Evolutionary conservation across 2,888 invertebrate species (phyloP).

Genomic region (Tetanocera ferruginea): DNA sequence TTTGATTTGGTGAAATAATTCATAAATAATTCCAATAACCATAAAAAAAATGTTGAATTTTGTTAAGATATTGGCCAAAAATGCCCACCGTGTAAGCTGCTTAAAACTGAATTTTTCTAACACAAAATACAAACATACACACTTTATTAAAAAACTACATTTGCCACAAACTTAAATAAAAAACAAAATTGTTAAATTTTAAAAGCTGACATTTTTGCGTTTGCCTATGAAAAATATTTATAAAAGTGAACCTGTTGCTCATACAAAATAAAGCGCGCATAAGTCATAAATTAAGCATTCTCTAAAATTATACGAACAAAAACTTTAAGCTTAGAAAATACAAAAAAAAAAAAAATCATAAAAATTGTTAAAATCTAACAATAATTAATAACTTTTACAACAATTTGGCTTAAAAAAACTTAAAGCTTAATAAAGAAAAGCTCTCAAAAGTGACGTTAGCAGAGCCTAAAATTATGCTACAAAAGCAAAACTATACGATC

Average conservation of each 20-base stretch:
- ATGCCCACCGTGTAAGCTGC: constrained; percentile 17
- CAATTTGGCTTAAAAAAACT: constrained; percentile 38
- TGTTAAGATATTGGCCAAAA: not conserved
- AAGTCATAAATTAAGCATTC: constrained; percentile 10
- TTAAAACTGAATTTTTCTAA: not conserved
- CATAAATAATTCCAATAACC: too few species aligned
- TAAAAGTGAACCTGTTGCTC: too few species aligned
- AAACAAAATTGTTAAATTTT: not conserved
- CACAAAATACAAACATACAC: not conserved
- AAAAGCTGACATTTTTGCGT: not conserved
- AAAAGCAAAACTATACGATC: constrained; percentile 58
- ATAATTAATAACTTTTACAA: constrained; percentile 15
- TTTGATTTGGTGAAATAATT: not conserved
- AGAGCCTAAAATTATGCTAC: not conserved
- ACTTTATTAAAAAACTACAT: not conserved
- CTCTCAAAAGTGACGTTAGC: not conserved
- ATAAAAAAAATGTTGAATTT: too few species aligned
- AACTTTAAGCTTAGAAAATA: constrained; percentile 36
- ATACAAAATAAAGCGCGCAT: too few species aligned
- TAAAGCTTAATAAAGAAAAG: not conserved
- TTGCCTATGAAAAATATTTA: constrained; percentile 7
- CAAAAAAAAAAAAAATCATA: too few species aligned
- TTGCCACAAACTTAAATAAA: not conserved
- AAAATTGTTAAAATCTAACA: not conserved
- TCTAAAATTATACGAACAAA: constrained; percentile 35